Percentiles rank a stretch among this genome's conserved stretches.
Evolutionary conservation across 2,797 vertebrate genomes (phyloP).

Genomic region (Myotis vivesi): DNA sequence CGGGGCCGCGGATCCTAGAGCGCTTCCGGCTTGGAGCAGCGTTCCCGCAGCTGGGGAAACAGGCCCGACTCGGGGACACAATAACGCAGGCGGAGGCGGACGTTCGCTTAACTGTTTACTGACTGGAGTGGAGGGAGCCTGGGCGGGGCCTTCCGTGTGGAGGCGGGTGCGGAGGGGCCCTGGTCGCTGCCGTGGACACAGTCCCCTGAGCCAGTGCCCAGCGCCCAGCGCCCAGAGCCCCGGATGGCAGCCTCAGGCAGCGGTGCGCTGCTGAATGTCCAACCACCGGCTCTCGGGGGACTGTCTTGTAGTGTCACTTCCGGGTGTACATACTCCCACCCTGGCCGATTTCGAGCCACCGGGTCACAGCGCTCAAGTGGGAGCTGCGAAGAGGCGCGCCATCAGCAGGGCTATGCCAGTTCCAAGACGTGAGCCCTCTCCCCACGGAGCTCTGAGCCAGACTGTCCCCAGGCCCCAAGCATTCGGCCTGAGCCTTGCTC

Average conservation of each 20-base stretch:
- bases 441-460: background rate
- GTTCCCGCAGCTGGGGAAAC: rapidly evolving
- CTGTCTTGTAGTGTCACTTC: background rate
- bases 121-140: rapidly evolving
- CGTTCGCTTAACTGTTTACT: background rate
- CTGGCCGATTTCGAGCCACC: background rate
- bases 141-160: background rate
- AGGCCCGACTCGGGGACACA: rapidly evolving
- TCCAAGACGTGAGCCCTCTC: too few relatives aligned
- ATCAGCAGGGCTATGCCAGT: background rate
- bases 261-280: rapidly evolving
- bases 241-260: background rate
- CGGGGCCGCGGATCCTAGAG: rapidly evolving
- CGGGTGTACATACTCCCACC: rapidly evolving
- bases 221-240: background rate
- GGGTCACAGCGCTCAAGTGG: background rate
- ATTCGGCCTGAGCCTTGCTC: background rate
- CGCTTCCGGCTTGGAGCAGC: background rate
- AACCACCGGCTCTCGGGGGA: background rate
- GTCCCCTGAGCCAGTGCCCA: background rate
- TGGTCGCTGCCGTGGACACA: rapidly evolving
- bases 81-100: background rate
- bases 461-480: background rate
- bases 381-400: background rate
- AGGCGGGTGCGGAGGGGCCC: background rate